Percentiles rank a stretch among this genome's conserved stretches.
Evolutionary conservation across 2,113 vertebrate genomes (phyloP).

Genomic region (Egretta garzetta): DNA sequence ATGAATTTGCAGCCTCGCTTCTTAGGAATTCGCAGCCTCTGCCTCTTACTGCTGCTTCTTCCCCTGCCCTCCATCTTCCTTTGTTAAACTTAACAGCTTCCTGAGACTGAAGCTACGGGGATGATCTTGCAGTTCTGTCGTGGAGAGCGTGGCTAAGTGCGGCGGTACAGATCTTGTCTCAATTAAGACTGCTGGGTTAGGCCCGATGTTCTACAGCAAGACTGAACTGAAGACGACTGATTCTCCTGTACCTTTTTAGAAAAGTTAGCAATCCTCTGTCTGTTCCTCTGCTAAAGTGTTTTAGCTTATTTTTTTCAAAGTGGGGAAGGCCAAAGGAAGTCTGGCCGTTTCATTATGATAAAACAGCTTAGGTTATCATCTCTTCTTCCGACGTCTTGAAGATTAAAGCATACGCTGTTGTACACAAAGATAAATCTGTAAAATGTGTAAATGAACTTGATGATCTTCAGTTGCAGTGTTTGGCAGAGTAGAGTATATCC

Average conservation of each 20-base stretch:
- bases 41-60: neutral
- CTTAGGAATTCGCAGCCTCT: neutral
- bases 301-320: neutral
- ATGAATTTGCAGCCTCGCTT: too few species aligned
- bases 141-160: neutral
- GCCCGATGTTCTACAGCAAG: neutral
- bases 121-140: neutral
- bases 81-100: neutral
- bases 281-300: neutral
- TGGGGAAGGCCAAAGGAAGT: neutral
- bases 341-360: neutral
- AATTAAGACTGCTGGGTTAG: neutral
- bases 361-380: neutral
- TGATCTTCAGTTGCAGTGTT: neutral
- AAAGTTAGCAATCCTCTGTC: neutral
- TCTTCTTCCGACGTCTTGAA: neutral
- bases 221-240: neutral
- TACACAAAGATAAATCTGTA: neutral
- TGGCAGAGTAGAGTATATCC: neutral
- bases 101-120: neutral
- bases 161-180: neutral
- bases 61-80: neutral
- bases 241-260: neutral
- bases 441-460: conserved; percentile 19
- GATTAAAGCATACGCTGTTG: neutral